Evolutionary conservation across 2,113 vertebrate species (phyloP).

Genomic region (Calidris pygmaea): DNA sequence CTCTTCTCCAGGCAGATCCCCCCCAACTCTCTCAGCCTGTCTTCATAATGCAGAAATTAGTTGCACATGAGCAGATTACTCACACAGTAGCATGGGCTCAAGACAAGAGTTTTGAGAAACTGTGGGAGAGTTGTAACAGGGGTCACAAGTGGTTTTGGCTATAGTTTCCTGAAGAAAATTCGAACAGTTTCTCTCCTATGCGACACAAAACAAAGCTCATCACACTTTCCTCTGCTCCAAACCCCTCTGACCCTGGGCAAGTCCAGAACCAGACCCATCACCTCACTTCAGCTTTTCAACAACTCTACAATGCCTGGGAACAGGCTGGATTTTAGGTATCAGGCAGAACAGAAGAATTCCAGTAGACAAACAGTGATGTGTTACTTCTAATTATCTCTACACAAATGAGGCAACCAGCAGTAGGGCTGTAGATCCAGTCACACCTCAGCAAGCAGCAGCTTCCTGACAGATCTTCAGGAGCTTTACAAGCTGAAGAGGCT

Average conservation of each 20-base stretch:
- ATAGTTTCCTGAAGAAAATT: neutral
- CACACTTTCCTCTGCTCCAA: neutral
- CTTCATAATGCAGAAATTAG: too few species aligned
- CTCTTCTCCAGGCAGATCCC: too few species aligned
- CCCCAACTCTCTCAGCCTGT: too few species aligned
- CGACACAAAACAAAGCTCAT: neutral
- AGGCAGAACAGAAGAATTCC: neutral
- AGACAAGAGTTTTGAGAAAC: neutral
- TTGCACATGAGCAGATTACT: neutral
- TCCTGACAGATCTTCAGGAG: neutral
- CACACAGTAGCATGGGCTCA: fast-evolving
- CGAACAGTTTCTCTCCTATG: neutral
- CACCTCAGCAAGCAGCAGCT: neutral
- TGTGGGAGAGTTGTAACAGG: neutral
- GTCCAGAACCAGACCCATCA: neutral
- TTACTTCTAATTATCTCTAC: neutral
- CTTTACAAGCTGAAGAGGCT: neutral
- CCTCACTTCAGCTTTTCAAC: neutral
- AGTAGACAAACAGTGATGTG: neutral
- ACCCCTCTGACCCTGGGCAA: neutral
- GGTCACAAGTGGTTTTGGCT: neutral
- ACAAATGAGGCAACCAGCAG: neutral
- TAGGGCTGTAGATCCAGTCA: neutral
- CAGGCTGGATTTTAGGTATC: neutral
- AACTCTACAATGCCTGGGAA: neutral